Percentiles rank a stretch among this genome's conserved stretches.
Conservation (phyloP, 2,113 vertebrate species). For the Urocitellus parryii region DNA sequence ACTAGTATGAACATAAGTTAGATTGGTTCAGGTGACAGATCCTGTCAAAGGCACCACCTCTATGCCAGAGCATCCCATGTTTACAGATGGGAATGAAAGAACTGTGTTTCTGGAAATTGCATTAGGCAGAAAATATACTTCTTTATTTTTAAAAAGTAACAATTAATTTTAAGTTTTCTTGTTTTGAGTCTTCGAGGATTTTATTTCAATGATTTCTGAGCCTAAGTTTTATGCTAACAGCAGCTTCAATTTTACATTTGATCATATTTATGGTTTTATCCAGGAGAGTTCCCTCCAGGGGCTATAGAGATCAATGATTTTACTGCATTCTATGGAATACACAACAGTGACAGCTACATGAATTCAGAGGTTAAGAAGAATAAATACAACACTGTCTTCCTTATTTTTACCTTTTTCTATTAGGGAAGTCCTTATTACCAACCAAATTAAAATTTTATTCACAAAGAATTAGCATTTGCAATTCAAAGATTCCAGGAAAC, state of each 20-base stretch:
- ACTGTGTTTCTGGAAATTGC: background rate
- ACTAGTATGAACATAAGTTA: background rate
- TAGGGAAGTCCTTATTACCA: too few species aligned
- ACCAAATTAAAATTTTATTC: background rate
- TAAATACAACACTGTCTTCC: background rate
- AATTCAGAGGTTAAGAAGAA: background rate
- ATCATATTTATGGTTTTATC: background rate
- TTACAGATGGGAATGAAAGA: background rate
- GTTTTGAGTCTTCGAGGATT: background rate
- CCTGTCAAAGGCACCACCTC: background rate
- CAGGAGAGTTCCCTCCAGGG: background rate
- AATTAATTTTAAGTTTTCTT: background rate
- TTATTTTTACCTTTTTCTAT: background rate
- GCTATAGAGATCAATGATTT: background rate
- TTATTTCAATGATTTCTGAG: background rate
- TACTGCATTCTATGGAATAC: background rate
- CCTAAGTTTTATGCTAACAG: background rate
- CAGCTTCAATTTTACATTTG: background rate
- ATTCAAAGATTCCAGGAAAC: background rate
- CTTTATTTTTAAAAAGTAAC: constrained; percentile 25
- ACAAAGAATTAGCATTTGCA: background rate
- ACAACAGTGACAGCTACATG: background rate
- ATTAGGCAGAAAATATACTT: background rate
- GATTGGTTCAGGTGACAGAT: background rate
- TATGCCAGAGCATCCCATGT: rapidly evolving